phyloP scores from a whole-genome alignment of 2,797 vertebrate species.

The Triplophysa bombifrons region DNA sequence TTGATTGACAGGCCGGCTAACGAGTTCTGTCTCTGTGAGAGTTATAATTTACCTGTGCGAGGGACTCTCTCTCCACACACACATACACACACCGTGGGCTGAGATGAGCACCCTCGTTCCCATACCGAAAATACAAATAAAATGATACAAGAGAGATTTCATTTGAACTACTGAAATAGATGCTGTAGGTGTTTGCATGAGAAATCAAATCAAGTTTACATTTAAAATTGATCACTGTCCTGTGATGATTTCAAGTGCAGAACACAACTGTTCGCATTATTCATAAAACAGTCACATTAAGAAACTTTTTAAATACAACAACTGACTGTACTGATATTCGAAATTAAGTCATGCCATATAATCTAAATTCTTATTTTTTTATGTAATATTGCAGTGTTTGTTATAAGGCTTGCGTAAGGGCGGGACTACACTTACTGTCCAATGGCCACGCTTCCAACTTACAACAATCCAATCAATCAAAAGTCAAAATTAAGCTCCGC shows the following conservation, averaged over 20 bases:
- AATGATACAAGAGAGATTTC: neutral
- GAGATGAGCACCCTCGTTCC: conserved; percentile 22
- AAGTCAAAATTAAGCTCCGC: no score
- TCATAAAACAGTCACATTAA: no score
- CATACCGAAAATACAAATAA: neutral
- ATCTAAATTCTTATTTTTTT: no score
- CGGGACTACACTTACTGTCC: no score
- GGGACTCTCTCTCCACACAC: conserved; percentile 37
- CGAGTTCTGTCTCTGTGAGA: conserved; percentile 65
- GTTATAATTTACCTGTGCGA: conserved; percentile 69
- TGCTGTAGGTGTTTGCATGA: conserved; percentile 13
- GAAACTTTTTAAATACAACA: no score
- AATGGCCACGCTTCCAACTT: no score
- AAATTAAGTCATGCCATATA: no score
- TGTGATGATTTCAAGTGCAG: neutral
- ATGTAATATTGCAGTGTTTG: no score
- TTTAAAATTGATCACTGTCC: neutral
- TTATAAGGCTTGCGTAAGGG: no score
- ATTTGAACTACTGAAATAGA: neutral
- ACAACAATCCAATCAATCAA: no score
- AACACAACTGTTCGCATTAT: no score
- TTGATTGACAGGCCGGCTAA: conserved; percentile 69
- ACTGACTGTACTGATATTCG: no score
- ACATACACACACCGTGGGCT: neutral
- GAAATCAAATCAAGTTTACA: neutral